Evolutionary conservation across 2,888 invertebrate species (phyloP).

Genomic region (Mythimna loreyi): DNA sequence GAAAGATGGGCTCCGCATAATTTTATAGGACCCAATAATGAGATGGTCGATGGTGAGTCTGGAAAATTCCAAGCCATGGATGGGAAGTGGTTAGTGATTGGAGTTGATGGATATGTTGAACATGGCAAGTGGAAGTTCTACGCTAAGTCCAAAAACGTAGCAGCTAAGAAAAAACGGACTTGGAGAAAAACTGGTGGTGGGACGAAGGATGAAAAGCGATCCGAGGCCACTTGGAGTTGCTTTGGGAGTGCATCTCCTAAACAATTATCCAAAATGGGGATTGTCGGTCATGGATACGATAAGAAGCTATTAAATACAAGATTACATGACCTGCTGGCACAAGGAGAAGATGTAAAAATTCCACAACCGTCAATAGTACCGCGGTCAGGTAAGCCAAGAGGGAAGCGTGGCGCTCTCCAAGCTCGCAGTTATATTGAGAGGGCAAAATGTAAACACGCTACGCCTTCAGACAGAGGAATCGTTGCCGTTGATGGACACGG

Average conservation of each 20-base stretch:
- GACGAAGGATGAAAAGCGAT: conserved; percentile 65
- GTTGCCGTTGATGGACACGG: conserved; percentile 78
- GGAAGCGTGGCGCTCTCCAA: conserved; percentile 25
- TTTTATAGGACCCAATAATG: conserved; percentile 82
- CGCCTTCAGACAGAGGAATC: conserved; percentile 81
- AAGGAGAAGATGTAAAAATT: conserved; percentile 78
- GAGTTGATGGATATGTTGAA: conserved; percentile 85
- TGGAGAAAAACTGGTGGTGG: conserved; percentile 57
- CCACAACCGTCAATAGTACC: conserved; percentile 75
- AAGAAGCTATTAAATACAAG: conserved; percentile 76
- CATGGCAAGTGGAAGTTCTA: conserved; percentile 81
- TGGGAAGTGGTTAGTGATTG: conserved; percentile 80
- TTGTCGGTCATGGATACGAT: conserved; percentile 85
- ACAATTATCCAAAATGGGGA: conserved; percentile 81
- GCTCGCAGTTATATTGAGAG: conserved; percentile 58
- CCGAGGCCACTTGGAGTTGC: conserved; percentile 82
- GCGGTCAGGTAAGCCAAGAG: conserved; percentile 48
- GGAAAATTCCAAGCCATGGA: conserved; percentile 82
- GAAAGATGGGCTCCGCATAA: conserved; percentile 82
- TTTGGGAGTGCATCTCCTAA: conserved; percentile 81
- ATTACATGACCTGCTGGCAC: conserved; percentile 75
- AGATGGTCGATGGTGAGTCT: conserved; percentile 77
- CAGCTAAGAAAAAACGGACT: conserved; percentile 27
- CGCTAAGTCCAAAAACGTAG: conserved; percentile 61
- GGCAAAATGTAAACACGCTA: conserved; percentile 78